Conservation (phyloP, 1,140 invertebrate genomes). For the Drosophila santomea region DNA sequence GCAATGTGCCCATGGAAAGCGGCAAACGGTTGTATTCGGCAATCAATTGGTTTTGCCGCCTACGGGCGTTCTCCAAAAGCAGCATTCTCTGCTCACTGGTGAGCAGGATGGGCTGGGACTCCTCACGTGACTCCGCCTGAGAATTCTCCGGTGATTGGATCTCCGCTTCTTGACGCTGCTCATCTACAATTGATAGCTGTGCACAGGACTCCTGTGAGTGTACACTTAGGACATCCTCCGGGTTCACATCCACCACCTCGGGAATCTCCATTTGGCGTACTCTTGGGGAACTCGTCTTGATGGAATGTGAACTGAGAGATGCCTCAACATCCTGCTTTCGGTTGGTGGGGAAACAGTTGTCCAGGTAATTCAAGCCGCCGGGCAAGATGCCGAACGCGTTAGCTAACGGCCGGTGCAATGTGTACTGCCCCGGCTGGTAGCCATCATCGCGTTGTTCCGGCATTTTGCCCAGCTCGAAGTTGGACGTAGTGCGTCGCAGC, state of each 20-base stretch:
- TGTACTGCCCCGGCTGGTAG: constrained; percentile 38
- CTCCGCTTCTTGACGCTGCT: background rate
- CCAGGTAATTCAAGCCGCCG: constrained; percentile 1
- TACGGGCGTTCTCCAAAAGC: constrained; percentile 29
- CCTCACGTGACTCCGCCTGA: background rate
- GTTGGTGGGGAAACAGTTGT: background rate
- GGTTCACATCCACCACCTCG: constrained; percentile 57
- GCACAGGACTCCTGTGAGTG: constrained; percentile 10
- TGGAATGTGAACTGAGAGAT: background rate
- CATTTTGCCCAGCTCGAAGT: constrained; percentile 58
- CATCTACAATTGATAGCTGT: background rate
- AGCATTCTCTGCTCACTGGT: constrained; percentile 29
- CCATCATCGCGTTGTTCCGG: constrained; percentile 32
- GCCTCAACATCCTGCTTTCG: background rate
- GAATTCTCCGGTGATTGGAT: background rate
- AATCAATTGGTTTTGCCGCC: constrained; percentile 40
- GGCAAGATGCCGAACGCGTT: constrained; percentile 25
- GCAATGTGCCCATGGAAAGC: constrained; percentile 57
- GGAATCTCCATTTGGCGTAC: constrained; percentile 57
- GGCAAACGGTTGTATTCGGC: constrained; percentile 63
- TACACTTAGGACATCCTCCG: constrained; percentile 23
- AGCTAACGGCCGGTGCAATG: constrained; percentile 22
- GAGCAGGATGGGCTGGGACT: constrained; percentile 17
- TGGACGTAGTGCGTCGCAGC: constrained; percentile 54
- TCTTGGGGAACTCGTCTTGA: background rate